A percentile compares a stretch with the other conserved stretches of the same genome.
These are phyloP conservation scores for Meiosimyza decipiens DNA, from an alignment of 2,888 invertebrate genomes.

Conservation along the genomic window DNA sequence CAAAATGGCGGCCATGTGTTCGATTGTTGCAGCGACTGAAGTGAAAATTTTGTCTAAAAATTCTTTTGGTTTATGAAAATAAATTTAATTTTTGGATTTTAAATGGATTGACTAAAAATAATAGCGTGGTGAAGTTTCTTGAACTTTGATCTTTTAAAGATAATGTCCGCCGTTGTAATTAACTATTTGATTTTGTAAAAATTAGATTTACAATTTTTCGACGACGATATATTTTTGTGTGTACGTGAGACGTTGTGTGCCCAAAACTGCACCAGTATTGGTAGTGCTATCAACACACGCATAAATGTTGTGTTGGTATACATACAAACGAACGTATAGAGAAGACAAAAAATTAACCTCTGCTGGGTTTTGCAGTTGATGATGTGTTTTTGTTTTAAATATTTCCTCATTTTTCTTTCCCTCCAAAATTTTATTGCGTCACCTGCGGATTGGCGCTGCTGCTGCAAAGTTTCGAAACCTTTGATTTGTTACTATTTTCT, in stretches of 20 bases:
- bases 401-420: slow-evolving; percentile 19
- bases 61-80: slow-evolving; percentile 19
- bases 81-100: neutral
- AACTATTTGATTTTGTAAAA: slow-evolving; percentile 13
- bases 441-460: neutral
- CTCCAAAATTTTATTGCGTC: slow-evolving; percentile 27
- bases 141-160: neutral
- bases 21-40: slow-evolving; percentile 10
- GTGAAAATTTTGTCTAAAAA: slow-evolving; percentile 29
- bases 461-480: neutral
- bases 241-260: slow-evolving; percentile 38
- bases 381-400: neutral
- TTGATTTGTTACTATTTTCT: neutral
- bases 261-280: neutral
- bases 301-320: slow-evolving; percentile 2
- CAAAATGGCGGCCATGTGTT: slow-evolving; percentile 46
- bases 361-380: neutral
- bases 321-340: slow-evolving; percentile 11
- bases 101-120: slow-evolving; percentile 16
- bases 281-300: slow-evolving; percentile 4
- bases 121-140: neutral
- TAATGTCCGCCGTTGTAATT: slow-evolving; percentile 8
- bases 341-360: neutral
- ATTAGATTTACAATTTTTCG: slow-evolving; percentile 27
- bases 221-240: slow-evolving; percentile 37